Evolutionary conservation across 2,888 invertebrate genomes (phyloP).

Genomic region (Parapristionchus giblindavisi): DNA sequence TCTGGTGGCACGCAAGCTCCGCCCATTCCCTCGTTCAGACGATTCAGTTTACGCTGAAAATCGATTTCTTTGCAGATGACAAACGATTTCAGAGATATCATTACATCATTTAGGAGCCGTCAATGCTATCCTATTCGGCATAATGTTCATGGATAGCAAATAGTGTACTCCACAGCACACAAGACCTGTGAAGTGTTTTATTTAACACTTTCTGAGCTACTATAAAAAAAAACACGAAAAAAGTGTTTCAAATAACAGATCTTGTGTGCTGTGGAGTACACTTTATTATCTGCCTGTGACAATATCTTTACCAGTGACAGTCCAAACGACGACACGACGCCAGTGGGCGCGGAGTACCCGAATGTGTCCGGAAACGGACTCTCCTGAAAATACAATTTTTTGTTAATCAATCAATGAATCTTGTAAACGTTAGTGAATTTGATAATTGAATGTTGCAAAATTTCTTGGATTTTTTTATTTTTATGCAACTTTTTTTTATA

Average conservation of each 20-base stretch:
- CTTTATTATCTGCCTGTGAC: too few species aligned
- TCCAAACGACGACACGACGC: conserved; percentile 64
- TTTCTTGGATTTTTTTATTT: too few species aligned
- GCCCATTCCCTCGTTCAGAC: conserved; percentile 54
- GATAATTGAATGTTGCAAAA: too few species aligned
- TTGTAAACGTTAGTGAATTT: background rate
- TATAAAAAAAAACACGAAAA: too few species aligned
- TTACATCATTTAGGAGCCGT: background rate
- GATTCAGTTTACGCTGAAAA: conserved; percentile 59
- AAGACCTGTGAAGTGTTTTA: too few species aligned
- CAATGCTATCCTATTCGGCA: background rate
- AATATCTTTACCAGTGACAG: conserved; percentile 61
- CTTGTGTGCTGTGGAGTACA: too few species aligned
- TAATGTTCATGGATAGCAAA: too few species aligned
- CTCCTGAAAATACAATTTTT: conserved; percentile 44
- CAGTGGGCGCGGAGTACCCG: conserved; percentile 67
- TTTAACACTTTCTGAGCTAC: too few species aligned
- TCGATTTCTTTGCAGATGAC: background rate
- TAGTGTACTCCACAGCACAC: too few species aligned
- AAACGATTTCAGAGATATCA: background rate
- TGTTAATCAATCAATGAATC: background rate
- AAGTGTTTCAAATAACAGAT: too few species aligned
- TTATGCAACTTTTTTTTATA: too few species aligned
- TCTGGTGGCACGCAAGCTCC: conserved; percentile 50
- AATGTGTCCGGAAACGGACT: conserved; percentile 68